Base-by-base conservation (phyloP, 1,140 invertebrate genomes). In the Lepidostoma basale region DNA sequence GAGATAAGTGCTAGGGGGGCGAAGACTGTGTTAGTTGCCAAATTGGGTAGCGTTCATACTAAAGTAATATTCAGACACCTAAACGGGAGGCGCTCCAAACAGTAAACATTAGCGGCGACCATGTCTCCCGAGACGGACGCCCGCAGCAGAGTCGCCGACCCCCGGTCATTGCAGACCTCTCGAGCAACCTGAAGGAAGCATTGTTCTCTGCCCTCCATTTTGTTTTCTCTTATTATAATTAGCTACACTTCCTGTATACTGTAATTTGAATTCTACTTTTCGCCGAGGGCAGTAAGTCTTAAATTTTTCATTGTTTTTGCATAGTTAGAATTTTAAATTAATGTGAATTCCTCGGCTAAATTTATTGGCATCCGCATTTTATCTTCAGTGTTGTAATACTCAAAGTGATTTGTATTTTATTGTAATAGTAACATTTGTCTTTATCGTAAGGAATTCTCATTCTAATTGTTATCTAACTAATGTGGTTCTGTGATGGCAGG, bases 11-110 rank as follows among this genome's bases (percentile, higher is more conserved):
- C 18, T n/a, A 18, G 39, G 14, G 23, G 4, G 23, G 26, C 9
- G 26, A 18, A 26, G n/a, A 39, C 58, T 30, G 30, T 60, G 12
- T 66, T 39, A 52, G 65, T 68, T 72, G 70, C 70, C 67, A 69
- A 72, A 72, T 66, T 65, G 54, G 58, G 65, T 30, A 23, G 52
- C 52, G 67, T 67, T 73, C 67, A 54, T 60, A 63, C 59, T 64
- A 14, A 54, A 68, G 59, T 62, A 64, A 59, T 62, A 26, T 42
- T 65, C 44, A 58, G 52, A 56, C 59, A 68, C 1, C 52, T 22
- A 20, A 47, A 47, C 44, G 44, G 20, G 20, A 47, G 6, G 18
- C 44, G n/a, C n/a, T n/a, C n/a, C n/a, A n/a, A n/a, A n/a, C n/a
- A n/a, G n/a, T n/a, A n/a, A n/a, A n/a, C n/a, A n/a, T n/a, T n/a